Percentiles rank a stretch among this genome's conserved stretches.
Conservation (phyloP, 2,888 invertebrate genomes). For the Acanthosepion lycidas region DNA sequence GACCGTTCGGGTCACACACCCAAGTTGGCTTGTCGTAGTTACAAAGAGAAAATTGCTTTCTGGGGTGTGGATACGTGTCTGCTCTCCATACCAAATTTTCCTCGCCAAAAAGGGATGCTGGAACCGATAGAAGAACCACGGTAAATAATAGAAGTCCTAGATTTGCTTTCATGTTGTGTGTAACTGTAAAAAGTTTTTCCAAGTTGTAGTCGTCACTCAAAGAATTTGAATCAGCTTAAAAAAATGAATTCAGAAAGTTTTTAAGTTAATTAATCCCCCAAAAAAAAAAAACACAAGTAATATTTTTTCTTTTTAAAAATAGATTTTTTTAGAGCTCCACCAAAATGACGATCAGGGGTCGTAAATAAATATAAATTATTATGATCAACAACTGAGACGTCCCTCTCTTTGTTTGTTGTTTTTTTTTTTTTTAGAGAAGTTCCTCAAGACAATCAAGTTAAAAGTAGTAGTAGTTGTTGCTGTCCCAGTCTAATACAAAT, state of each 20-base stretch:
- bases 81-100: not conserved
- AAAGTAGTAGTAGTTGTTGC: not conserved
- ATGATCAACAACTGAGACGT: no score
- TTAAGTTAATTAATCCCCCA: no score
- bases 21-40: not conserved
- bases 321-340: no score
- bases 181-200: not conserved
- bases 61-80: not conserved
- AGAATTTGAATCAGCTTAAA: no score
- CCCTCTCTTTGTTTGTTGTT: no score
- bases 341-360: no score
- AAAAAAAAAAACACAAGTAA: no score
- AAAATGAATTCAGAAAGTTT: no score
- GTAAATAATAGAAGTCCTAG: not conserved
- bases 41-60: not conserved
- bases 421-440: no score
- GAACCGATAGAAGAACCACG: not conserved
- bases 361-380: no score
- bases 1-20: slow-evolving; percentile 6
- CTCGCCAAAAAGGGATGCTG: not conserved
- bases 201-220: no score
- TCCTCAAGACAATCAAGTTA: not conserved
- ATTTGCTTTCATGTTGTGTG: not conserved
- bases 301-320: no score
- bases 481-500: not conserved